These are phyloP conservation scores for Aproaerema taeniolella DNA, from an alignment of 2,888 invertebrate species.

Conservation along the genomic window DNA sequence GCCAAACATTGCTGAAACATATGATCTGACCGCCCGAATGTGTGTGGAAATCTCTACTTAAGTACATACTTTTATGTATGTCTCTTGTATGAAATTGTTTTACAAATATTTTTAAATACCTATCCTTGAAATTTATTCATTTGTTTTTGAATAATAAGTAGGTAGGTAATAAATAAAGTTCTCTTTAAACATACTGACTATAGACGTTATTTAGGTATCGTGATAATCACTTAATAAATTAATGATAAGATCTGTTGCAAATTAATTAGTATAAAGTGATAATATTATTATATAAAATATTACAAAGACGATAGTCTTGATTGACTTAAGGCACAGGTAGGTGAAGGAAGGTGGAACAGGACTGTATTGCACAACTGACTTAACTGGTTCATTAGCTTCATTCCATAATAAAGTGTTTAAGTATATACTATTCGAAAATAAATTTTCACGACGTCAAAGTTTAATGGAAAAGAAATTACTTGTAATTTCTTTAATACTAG, in stretches of 20 bases:
- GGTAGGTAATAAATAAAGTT: slow-evolving; percentile 50
- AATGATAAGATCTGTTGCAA: slow-evolving; percentile 60
- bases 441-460: too few species aligned
- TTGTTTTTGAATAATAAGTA: slow-evolving; percentile 36
- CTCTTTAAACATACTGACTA: slow-evolving; percentile 59
- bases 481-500: too few species aligned
- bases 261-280: slow-evolving; percentile 33
- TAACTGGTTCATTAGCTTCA: too few species aligned
- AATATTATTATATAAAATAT: too few species aligned
- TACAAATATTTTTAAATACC: slow-evolving; percentile 18
- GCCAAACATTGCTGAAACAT: not conserved
- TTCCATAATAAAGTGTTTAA: too few species aligned
- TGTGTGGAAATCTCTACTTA: slow-evolving; percentile 16
- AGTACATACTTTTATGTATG: slow-evolving; percentile 20
- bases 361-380: too few species aligned
- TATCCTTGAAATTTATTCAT: slow-evolving; percentile 21
- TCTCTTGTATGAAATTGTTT: slow-evolving; percentile 19
- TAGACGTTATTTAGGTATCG: slow-evolving; percentile 51
- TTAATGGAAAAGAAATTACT: too few species aligned
- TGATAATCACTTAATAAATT: slow-evolving; percentile 49
- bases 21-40: not conserved
- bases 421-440: too few species aligned
- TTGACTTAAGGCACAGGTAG: slow-evolving; percentile 3
- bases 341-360: not conserved
- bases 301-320: slow-evolving; percentile 26